Conservation (phyloP, 2,888 invertebrate species). For the Onthophagus sagittarius region DNA sequence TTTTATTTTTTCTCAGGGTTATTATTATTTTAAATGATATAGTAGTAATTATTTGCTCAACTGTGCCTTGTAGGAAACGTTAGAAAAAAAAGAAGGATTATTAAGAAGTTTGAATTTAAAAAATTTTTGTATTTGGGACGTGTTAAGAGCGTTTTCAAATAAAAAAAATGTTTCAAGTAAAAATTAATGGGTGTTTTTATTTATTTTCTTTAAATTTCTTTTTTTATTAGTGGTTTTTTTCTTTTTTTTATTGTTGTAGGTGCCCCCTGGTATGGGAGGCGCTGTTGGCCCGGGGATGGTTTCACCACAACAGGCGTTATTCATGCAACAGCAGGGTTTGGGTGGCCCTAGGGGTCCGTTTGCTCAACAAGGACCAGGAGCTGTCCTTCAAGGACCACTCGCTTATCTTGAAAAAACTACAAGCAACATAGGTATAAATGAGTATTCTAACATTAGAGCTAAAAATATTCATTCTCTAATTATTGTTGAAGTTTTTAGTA, state of each 20-base stretch:
- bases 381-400: slow-evolving; percentile 74
- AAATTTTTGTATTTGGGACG: slow-evolving; percentile 17
- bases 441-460: too few relatives aligned
- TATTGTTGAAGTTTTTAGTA: too few relatives aligned
- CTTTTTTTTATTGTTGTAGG: slow-evolving; percentile 34
- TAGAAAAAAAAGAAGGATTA: background rate
- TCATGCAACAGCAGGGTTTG: slow-evolving; percentile 54
- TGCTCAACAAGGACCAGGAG: slow-evolving; percentile 50
- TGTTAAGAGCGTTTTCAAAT: background rate
- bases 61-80: slow-evolving; percentile 41
- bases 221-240: background rate
- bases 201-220: too few relatives aligned
- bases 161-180: background rate
- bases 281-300: slow-evolving; percentile 45
- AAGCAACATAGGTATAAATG: slow-evolving; percentile 74
- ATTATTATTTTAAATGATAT: background rate
- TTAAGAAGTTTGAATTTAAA: background rate
- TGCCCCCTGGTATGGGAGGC: slow-evolving; percentile 43
- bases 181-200: background rate
- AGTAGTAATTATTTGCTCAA: slow-evolving; percentile 40
- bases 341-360: slow-evolving; percentile 51
- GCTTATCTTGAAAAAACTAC: slow-evolving; percentile 87
- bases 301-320: slow-evolving; percentile 53
- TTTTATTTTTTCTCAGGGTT: slow-evolving; percentile 7
- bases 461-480: too few relatives aligned